Conservation (phyloP, 1,140 invertebrate genomes). For the Alviniconcha marisindica region DNA sequence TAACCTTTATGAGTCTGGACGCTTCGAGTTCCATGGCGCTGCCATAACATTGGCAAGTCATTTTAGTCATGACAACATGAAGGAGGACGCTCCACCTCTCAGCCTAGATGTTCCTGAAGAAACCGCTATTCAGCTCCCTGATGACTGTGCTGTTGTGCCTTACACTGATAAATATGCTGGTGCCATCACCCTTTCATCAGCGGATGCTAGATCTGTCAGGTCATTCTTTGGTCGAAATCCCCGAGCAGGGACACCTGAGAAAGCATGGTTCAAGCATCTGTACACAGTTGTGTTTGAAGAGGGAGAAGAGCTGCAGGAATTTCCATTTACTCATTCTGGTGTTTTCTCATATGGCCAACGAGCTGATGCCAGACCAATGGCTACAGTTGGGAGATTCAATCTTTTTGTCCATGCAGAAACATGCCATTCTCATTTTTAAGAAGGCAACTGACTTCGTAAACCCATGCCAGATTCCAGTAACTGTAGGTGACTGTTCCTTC, state of each 20-base stretch:
- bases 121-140: conserved; percentile 1
- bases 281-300: neutral
- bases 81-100: neutral
- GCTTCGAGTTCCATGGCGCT: conserved; percentile 24
- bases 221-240: too few species aligned
- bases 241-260: neutral
- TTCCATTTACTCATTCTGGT: neutral
- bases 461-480: neutral
- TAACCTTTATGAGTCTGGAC: conserved; percentile 16
- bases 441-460: neutral
- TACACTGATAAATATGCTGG: conserved; percentile 9
- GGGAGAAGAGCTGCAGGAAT: conserved; percentile 9
- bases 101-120: neutral
- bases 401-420: neutral
- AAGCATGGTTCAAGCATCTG: conserved; percentile 23
- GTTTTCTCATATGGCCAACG: neutral
- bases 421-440: neutral
- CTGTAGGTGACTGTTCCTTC: neutral
- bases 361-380: too few species aligned
- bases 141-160: neutral
- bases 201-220: too few species aligned
- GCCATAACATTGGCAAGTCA: conserved; percentile 1
- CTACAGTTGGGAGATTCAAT: neutral
- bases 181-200: neutral
- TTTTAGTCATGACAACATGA: neutral